phyloP scores from a whole-genome alignment of 2,888 invertebrate genomes.

The Hyalella azteca region DNA sequence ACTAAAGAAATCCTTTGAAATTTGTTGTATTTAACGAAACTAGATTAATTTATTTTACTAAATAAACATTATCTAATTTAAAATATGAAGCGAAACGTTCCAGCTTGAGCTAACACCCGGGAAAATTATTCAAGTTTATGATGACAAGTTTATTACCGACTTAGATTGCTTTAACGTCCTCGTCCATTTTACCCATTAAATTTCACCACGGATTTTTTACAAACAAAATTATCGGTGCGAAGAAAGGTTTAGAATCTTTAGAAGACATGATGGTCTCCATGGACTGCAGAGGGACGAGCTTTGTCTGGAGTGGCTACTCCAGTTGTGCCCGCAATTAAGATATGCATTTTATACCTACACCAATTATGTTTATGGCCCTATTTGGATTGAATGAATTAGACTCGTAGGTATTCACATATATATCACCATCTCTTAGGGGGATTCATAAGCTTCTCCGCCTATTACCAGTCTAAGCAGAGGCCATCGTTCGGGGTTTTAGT shows the following conservation, averaged over 20 bases:
- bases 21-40: neutral
- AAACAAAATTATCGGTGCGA: neutral
- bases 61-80: constrained; percentile 10
- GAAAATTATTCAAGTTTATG: constrained; percentile 16
- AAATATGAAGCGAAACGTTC: no score
- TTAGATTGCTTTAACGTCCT: neutral
- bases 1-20: neutral
- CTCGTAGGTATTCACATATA: neutral
- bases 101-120: neutral
- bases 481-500: no score
- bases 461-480: no score
- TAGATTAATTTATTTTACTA: neutral
- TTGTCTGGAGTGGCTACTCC: neutral
- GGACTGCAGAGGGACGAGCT: neutral
- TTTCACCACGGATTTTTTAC: neutral
- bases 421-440: neutral
- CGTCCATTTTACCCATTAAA: neutral
- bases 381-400: neutral
- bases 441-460: no score
- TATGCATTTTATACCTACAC: constrained; percentile 6
- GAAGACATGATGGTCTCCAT: neutral
- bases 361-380: constrained; percentile 26
- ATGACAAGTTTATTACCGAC: neutral
- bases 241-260: neutral
- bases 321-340: constrained; percentile 3